Conservation (phyloP, 1,140 invertebrate species). For the Frieseomelitta varia region DNA sequence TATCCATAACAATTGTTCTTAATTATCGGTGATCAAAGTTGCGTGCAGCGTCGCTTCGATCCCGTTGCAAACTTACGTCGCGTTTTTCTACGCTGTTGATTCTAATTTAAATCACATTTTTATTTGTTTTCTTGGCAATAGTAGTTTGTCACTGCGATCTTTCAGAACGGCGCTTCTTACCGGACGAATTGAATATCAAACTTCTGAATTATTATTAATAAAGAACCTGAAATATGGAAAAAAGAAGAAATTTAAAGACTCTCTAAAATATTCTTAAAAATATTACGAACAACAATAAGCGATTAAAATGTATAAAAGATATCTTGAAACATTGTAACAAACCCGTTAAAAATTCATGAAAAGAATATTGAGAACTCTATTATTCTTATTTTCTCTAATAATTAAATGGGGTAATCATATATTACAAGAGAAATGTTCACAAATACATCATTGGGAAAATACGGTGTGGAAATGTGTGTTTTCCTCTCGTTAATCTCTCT, state of each 20-base stretch:
- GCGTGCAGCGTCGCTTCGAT: neutral
- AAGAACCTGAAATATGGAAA: neutral
- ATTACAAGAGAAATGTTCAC: neutral
- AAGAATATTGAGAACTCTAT: neutral
- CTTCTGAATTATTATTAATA: neutral
- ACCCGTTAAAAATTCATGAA: neutral
- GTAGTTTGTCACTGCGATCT: neutral
- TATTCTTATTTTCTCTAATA: neutral
- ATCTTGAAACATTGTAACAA: neutral
- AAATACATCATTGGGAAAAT: neutral
- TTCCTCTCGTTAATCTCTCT: neutral
- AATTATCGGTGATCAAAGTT: neutral
- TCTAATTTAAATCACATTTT: neutral
- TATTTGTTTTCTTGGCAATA: neutral
- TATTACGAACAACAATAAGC: neutral
- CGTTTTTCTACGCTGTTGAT: neutral
- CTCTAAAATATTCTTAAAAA: neutral
- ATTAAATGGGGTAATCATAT: neutral
- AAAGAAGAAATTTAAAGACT: neutral
- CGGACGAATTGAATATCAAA: neutral
- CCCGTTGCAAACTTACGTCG: neutral
- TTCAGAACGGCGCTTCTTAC: too few relatives aligned
- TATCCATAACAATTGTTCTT: neutral
- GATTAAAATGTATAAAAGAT: neutral
- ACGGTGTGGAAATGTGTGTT: neutral